Base-by-base conservation (phyloP, 2,797 vertebrate species). In the Pogoniulus pusillus region DNA sequence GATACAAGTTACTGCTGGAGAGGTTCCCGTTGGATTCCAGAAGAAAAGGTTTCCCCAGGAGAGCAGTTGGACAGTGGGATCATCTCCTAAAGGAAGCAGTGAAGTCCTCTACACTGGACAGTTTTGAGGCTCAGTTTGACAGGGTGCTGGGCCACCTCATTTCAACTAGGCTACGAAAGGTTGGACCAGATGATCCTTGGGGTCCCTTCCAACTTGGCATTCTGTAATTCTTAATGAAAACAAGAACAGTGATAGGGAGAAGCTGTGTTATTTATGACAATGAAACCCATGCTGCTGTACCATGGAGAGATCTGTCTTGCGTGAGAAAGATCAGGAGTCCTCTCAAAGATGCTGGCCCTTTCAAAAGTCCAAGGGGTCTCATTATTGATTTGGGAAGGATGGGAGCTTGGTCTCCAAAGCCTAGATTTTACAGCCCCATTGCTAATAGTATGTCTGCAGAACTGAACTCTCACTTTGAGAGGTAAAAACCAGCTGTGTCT, bases 401-500 rank as follows among this genome's bases (percentile, higher is more conserved):
- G 7, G 23, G 72, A 87, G 69, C 30, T 89, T 89, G 60, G 10
- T 82, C 29, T 73, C 39, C 23, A 37, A 54, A 79, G 23, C 30
- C 10, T n/a, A 15, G 53, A 41, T 79, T 88, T 93, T 60, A 62
- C 27, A 77, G 27, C 18, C 29, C 29, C 47, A 27, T 37, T 80
- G 39, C 60, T 68, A 45, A 58, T 37, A 53, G 9, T 55, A 8
- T 85, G 9, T 34, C n/a, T 89, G 81, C 15, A 64, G 68, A 77
- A 16, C 1, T 64, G 66, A 78, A n/a, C 10, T 70, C 30, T 27
- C 6, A 27, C 8, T 54, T 73, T 58, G 29, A 68, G 15, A 30
- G 41, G n/a, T 64, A 49, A 75, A 37, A 23, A 2, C 2, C 10
- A 60, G 1, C 14, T 51, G 8, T 2, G 6, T 0, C 4, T 53